Base-by-base conservation (phyloP, 2,113 vertebrate genomes). In the Microcebus ravelobensis region DNA sequence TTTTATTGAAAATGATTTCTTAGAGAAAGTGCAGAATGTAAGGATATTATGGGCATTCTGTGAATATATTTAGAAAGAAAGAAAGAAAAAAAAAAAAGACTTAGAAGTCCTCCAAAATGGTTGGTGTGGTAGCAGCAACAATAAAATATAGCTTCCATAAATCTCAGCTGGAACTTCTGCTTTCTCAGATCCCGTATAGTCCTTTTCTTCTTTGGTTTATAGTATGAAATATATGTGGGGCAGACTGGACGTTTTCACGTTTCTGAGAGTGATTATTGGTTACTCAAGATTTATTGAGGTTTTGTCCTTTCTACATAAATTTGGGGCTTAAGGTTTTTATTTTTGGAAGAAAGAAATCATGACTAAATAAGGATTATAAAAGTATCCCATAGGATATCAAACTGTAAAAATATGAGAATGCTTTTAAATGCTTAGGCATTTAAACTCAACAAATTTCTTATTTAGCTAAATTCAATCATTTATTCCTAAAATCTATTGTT, bases 1-100 rank as follows among this genome's bases (percentile, higher is more conserved):
- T 85, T 77, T 71, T 77, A 55, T 87, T 87, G 31, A 59, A 96
- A 94, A 52, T 93, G 42, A 65, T 83, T 90, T 76, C 29, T 86
- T 83, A 5, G 67, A 36, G 21, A 68, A 45, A 88, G 59, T 34
- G 81, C n/a, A 90, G 70, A 85, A 67, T 29, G 59, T 65, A 65
- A 87, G 34, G 25, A 31, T 86, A 73, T 88, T 96, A 45, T 29
- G 15, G 31, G 9, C 61, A 68, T 89, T 93, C 31, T 90, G 2
- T 68, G 50, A 83, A 73, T 90, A 25, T 27, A 70, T 80, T 88
- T 76, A 52, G 55, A 92, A 95, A 61, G 79, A 29, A 63, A 48
- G n/a, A n/a, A n/a, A n/a, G n/a, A n/a, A 61, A 42, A 42, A 70
- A 93, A 61, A 70, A 91, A 67, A 65, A 10, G n/a, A 70, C 50